Evolutionary conservation across 2,888 invertebrate genomes (phyloP).

Genomic region (Monoplex corrugatus): DNA sequence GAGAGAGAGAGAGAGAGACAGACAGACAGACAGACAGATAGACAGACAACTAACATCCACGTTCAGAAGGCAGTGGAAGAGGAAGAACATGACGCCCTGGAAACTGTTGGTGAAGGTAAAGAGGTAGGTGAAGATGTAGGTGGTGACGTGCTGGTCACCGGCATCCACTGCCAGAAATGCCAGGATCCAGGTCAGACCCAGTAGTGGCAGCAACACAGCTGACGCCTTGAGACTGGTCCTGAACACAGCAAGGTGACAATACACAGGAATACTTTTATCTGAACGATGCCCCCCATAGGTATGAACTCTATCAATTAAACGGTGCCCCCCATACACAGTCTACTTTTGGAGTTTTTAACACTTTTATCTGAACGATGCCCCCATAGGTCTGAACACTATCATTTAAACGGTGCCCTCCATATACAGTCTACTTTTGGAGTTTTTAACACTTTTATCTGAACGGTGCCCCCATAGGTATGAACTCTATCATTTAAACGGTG

Average conservation of each 20-base stretch:
- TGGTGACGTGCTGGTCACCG: slow-evolving; percentile 73
- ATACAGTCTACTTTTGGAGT: too few relatives aligned
- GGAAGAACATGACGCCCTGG: slow-evolving; percentile 79
- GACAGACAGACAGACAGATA: neutral
- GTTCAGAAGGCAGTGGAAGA: slow-evolving; percentile 77
- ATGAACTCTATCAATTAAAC: too few relatives aligned
- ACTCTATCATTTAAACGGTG: too few relatives aligned
- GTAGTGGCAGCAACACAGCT: slow-evolving; percentile 80
- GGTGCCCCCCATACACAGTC: too few relatives aligned
- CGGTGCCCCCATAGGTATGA: too few relatives aligned
- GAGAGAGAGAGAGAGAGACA: neutral
- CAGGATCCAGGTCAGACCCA: slow-evolving; percentile 82
- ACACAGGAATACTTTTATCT: neutral
- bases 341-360: too few relatives aligned
- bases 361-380: too few relatives aligned
- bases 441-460: too few relatives aligned
- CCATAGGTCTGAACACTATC: too few relatives aligned
- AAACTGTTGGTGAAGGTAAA: slow-evolving; percentile 79
- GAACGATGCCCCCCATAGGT: too few relatives aligned
- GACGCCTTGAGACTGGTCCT: slow-evolving; percentile 81
- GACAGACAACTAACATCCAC: slow-evolving; percentile 71
- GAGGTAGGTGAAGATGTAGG: slow-evolving; percentile 79
- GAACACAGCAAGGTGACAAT: too few relatives aligned
- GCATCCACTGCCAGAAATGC: slow-evolving; percentile 79
- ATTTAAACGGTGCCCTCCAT: too few relatives aligned